Evolutionary conservation across 1,140 invertebrate genomes (phyloP).

Genomic region (Mesaphorura yosii): DNA sequence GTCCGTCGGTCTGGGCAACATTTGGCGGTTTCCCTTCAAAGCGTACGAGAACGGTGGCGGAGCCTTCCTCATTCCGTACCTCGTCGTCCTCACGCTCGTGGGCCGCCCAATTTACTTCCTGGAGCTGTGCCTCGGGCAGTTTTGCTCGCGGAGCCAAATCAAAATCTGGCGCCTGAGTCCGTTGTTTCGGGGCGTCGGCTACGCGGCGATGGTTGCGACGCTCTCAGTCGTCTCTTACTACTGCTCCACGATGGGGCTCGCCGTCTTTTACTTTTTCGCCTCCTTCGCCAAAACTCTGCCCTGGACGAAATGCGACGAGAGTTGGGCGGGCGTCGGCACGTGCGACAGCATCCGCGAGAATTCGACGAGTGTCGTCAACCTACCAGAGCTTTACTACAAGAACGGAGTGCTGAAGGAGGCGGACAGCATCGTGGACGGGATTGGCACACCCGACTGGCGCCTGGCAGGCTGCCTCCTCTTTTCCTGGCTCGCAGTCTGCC

Average conservation of each 20-base stretch:
- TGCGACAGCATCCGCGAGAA: neutral
- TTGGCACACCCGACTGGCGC: slow-evolving; percentile 61
- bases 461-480: slow-evolving; percentile 58
- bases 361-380: neutral
- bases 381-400: slow-evolving; percentile 35
- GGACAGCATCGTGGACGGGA: slow-evolving; percentile 54
- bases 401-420: slow-evolving; percentile 54
- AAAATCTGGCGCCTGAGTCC: slow-evolving; percentile 22
- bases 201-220: slow-evolving; percentile 17
- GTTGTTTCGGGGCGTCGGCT: slow-evolving; percentile 34
- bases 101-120: slow-evolving; percentile 64
- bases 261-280: slow-evolving; percentile 35
- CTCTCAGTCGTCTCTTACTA: slow-evolving; percentile 21
- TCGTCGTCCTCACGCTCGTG: slow-evolving; percentile 60
- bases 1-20: slow-evolving; percentile 44
- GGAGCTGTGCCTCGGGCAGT: slow-evolving; percentile 47
- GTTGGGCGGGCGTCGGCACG: slow-evolving; percentile 21
- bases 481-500: slow-evolving; percentile 63
- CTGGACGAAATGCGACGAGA: slow-evolving; percentile 34
- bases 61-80: slow-evolving; percentile 66
- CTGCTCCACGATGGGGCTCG: slow-evolving; percentile 33
- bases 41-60: slow-evolving; percentile 42
- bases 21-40: slow-evolving; percentile 37
- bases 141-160: slow-evolving; percentile 28
- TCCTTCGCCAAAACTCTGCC: slow-evolving; percentile 33